phyloP scores from a whole-genome alignment of 2,797 vertebrate species.

The Chromis chromis region DNA sequence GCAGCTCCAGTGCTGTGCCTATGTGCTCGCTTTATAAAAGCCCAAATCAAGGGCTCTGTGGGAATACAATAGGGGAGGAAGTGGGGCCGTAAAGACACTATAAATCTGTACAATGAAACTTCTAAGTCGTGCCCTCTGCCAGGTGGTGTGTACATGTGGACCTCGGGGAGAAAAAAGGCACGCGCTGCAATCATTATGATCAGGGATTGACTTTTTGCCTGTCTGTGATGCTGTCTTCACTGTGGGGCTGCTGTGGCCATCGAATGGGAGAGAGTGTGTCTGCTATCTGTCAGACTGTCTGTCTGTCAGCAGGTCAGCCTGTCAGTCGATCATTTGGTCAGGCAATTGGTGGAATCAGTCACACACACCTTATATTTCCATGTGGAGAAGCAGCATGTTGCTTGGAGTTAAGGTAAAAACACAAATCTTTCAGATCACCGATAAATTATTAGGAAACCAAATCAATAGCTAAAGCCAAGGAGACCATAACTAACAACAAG shows the following conservation, averaged over 20 bases:
- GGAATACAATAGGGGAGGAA: constrained; percentile 71
- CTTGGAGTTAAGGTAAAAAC: background rate
- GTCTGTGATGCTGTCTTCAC: constrained; percentile 3
- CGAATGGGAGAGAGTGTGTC: background rate
- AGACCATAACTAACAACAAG: background rate
- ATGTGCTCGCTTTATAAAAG: constrained; percentile 74
- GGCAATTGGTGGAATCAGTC: no score
- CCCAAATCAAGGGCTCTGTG: constrained; percentile 70
- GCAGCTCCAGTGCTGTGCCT: constrained; percentile 47
- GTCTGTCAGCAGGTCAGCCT: background rate
- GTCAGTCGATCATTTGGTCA: background rate
- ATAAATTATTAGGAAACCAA: background rate
- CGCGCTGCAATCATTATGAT: constrained; percentile 46
- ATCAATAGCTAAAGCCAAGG: background rate
- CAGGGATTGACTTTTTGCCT: background rate
- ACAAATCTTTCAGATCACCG: background rate
- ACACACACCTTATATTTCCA: background rate
- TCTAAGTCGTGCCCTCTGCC: constrained; percentile 66
- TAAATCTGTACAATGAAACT: constrained; percentile 73
- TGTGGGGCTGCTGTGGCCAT: background rate
- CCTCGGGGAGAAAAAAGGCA: constrained; percentile 56
- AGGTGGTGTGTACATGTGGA: constrained; percentile 57
- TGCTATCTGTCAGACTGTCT: background rate
- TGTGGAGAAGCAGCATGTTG: background rate
- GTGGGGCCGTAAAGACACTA: constrained; percentile 62